phyloP scores from a whole-genome alignment of 2,888 invertebrate genomes.

The Calameuta idolon region DNA sequence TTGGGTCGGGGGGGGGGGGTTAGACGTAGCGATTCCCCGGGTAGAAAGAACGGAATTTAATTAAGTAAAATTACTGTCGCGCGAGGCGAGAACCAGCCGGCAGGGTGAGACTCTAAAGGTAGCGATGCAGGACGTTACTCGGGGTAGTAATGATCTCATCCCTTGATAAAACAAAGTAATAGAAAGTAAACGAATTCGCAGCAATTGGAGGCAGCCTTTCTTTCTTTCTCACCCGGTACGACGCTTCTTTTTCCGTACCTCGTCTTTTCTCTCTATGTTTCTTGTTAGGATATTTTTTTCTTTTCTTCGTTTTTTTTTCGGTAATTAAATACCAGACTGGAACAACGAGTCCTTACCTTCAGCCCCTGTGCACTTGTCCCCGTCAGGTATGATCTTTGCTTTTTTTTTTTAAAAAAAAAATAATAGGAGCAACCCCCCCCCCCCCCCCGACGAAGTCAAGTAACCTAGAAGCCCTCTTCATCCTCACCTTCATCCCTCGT shows the following conservation, averaged over 20 bases:
- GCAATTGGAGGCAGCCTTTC: conserved; percentile 7
- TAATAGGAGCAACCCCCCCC: too few relatives aligned
- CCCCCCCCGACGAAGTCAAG: too few relatives aligned
- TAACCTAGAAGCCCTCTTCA: conserved; percentile 3
- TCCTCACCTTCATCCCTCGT: conserved; percentile 35
- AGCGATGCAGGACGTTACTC: conserved; percentile 45
- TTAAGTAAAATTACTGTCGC: conserved; percentile 66
- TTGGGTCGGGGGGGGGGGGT: conserved; percentile 11
- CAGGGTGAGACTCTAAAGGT: conserved; percentile 37
- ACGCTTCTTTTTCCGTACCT: background rate
- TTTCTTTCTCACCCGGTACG: too few relatives aligned
- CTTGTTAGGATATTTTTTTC: background rate
- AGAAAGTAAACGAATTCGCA: conserved; percentile 61
- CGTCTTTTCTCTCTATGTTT: conserved; percentile 20
- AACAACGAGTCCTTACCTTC: background rate
- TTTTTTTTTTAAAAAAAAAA: too few relatives aligned
- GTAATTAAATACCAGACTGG: background rate
- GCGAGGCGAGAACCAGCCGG: conserved; percentile 33
- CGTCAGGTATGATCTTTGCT: too few relatives aligned
- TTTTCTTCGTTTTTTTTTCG: conserved; percentile 8
- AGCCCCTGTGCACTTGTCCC: too few relatives aligned
- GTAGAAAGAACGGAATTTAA: conserved; percentile 67
- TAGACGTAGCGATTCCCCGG: conserved; percentile 21
- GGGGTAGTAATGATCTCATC: conserved; percentile 60
- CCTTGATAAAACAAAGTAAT: conserved; percentile 62